Evolutionary conservation across 2,797 vertebrate genomes (phyloP), one percentile per base, ranked within the genome.

Genomic region (Champsocephalus gunnari): DNA sequence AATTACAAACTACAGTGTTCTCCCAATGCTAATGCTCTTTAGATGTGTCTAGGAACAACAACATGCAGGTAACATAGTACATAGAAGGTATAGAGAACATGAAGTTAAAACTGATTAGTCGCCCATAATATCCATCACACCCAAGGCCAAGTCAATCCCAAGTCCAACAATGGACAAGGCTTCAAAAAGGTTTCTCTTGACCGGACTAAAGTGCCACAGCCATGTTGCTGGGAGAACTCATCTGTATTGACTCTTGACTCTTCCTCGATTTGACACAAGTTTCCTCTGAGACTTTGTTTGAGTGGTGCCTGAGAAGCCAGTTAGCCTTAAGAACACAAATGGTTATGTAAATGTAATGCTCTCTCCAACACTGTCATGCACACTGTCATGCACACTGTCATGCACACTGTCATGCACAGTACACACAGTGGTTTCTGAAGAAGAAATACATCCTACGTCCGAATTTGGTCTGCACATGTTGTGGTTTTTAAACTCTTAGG

Each of bases 211-310:
- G 34, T 34, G 1, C 34, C 34, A 34, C 34, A 34, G 34, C 34
- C 34, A 34, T 8, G 34, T 34, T 34, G 45, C 21, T 28, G 10
- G 2, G 13, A 14, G 12, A 16, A 44, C 13, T 28, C 11, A 59
- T 38, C 34, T 38, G 34, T 38, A 2, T 65, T 66, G 24, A 24
- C 24, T 24, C 24, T 48, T 34, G 38, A 38, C 14, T 28, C 55
- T 51, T 60, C 2, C 17, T 14, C 13, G 49, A 57, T 57, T 58
- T 56, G 59, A 67, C 47, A 58, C 34, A 60, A 63, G 24, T 13
- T n/a, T 60, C 41, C 28, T 47, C 5, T 12, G 16, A 9, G 50
- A 63, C 6, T 24, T 62, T 28, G 14, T 44, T 60, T 48, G 4
- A 59, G 50, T 73, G 32, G 13, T 45, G 47, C 61, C 45, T 59